Conservation (phyloP, 2,113 vertebrate genomes). For the Pollachius pollachius region DNA sequence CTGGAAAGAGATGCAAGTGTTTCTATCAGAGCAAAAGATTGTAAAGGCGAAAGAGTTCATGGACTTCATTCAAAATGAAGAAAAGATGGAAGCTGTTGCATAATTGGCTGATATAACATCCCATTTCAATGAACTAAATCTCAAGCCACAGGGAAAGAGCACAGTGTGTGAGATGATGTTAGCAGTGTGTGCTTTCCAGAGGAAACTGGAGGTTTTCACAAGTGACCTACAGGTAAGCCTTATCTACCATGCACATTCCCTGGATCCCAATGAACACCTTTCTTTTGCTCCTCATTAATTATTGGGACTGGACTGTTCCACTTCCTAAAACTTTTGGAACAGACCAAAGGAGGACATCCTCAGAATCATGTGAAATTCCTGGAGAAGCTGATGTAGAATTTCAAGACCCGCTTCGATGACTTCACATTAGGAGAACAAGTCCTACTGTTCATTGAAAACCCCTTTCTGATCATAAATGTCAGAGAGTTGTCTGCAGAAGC, state of each 20-base stretch:
- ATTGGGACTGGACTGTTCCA: constrained; percentile 6
- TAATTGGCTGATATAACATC: constrained; percentile 35
- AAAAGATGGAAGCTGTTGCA: constrained; percentile 23
- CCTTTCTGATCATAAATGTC: constrained; percentile 15
- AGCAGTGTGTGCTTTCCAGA: constrained; percentile 22
- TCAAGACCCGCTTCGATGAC: neutral
- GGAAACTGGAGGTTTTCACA: constrained; percentile 16
- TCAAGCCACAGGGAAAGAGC: constrained; percentile 30
- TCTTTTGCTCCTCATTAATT: constrained; percentile 1
- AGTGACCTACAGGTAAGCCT: constrained; percentile 24
- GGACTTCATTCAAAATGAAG: too few species aligned
- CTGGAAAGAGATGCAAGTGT: constrained; percentile 13
- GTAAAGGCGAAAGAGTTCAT: constrained; percentile 17
- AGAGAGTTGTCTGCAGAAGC: constrained; percentile 16
- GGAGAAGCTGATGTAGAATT: constrained; percentile 8
- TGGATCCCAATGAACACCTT: neutral
- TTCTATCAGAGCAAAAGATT: constrained; percentile 26
- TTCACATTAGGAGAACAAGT: constrained; percentile 18
- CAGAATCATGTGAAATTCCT: neutral
- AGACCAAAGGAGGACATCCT: neutral
- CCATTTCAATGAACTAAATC: constrained; percentile 27
- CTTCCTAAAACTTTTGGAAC: constrained; percentile 4
- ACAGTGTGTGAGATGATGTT: constrained; percentile 31
- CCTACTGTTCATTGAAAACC: constrained; percentile 12
- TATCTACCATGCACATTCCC: neutral